Base-by-base conservation (phyloP, 2,888 invertebrate genomes). In the Suillia variegata region DNA sequence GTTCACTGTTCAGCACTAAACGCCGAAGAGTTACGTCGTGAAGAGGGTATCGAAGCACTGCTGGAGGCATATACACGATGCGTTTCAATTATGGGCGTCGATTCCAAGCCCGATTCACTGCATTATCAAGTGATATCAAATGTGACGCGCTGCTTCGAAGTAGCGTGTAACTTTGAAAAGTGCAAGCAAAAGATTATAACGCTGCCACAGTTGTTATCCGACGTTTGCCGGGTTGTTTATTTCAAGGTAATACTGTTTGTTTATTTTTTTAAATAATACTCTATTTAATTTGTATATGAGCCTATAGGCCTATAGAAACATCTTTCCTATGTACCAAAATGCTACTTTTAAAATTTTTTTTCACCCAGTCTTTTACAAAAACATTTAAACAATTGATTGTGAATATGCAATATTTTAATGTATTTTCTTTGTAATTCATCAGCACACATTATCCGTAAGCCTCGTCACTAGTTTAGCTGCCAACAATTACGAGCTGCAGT, bases 1-100 rank as follows among this genome's bases (percentile, higher is more conserved):
- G 94, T 99, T 2, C 89, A 92, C 70, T 98, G 98, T 82, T 98
- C 98, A 1, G 92, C 97, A 12, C 84, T 99, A 45, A 99, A 99
- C 82, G 99, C 98, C 0, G 98, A 99, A 83, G 98, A 99, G 81
- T 84, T 99, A 66, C 85, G 98, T 56, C 84, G 99, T 55, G 98
- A 99, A 82, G 91, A 92, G 59, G 98, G 98, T 1, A 85, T 98
- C 62, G 93, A 82, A 86, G 86, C 91, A 4, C 83, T 98, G 20
- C 86, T 96, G 72, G 93, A 93, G 70, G 97, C 98, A 0, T 93
- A 97, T 79, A 89, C 94, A 1, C 88, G 99, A 64, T 99, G 99
- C 83, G 96, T 96, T 53, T 91, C 93, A 22, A 94, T 98, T 20
- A 84, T 99, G 63, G 91, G 89, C 61, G 87, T 86, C 60, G 91